Evolutionary conservation across 2,888 invertebrate species (phyloP).

Genomic region (Yponomeuta cagnagella): DNA sequence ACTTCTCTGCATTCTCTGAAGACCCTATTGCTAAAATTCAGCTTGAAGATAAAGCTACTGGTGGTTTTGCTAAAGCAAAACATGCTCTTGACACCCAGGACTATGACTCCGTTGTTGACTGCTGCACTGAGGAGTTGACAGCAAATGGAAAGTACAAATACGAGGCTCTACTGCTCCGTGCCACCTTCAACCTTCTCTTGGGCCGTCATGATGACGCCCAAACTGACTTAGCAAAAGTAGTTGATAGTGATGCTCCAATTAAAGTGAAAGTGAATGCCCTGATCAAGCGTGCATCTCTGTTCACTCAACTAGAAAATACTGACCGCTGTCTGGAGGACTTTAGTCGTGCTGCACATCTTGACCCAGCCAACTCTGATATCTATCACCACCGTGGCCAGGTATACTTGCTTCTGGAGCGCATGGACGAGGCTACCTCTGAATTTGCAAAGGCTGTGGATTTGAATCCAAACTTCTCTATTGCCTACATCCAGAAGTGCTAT

Average conservation of each 20-base stretch:
- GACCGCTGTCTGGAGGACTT: conserved; percentile 88
- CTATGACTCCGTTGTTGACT: conserved; percentile 85
- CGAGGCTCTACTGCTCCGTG: conserved; percentile 86
- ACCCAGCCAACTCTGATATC: conserved; percentile 89
- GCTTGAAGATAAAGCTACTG: conserved; percentile 53
- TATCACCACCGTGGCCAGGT: conserved; percentile 96
- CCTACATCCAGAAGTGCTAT: conserved; percentile 93
- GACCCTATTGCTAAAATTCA: conserved; percentile 84
- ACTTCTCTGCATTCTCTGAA: conserved; percentile 90
- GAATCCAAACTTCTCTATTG: conserved; percentile 89
- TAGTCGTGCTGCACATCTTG: conserved; percentile 82
- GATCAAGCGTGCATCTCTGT: conserved; percentile 90
- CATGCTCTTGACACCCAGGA: conserved; percentile 80
- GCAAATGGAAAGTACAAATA: conserved; percentile 77
- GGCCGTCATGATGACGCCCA: conserved; percentile 85
- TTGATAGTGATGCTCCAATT: conserved; percentile 77
- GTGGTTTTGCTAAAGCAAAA: conserved; percentile 84
- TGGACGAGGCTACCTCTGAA: conserved; percentile 87
- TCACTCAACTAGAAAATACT: conserved; percentile 85
- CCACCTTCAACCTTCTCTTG: conserved; percentile 87
- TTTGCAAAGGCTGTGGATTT: conserved; percentile 88
- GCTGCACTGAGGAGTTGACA: conserved; percentile 87
- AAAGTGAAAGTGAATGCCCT: conserved; percentile 88
- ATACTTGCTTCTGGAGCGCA: conserved; percentile 85
- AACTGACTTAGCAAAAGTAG: conserved; percentile 82